Base-by-base conservation (phyloP, 2,888 invertebrate genomes). In the Adelphocoris suturalis region DNA sequence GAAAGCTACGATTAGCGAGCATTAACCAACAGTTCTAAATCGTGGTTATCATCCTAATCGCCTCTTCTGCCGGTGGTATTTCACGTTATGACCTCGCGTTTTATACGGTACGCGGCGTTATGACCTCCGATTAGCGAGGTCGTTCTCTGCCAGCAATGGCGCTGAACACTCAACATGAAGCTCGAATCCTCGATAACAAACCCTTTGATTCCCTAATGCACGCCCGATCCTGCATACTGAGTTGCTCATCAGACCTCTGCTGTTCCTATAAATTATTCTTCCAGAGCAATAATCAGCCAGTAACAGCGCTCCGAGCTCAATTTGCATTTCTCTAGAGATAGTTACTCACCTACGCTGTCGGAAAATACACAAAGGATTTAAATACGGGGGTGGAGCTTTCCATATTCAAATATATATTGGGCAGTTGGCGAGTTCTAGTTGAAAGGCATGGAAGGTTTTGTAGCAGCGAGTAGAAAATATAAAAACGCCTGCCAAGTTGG, bases 111-210 rank as follows among this genome's bases (percentile, higher is more conserved):
- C 61, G 19, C n/a, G 3, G 61, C 61, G 61, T 19, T 61, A 61
- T 61, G 61, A 19, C 19, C 61, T 19, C 61, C 61, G 19, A 61
- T 61, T 61, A 61, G 61, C n/a, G 61, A 61, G 61, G 61, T 61
- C 16, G 61, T 61, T 61, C n/a, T 61, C 61, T 19, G 19, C 19
- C 61, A 61, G 19, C 2, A 61, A 61, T n/a, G 61, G 61, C 61
- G 9, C n/a, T 19, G 19, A 1, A 1, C 11, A 19, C n/a, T 61
- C 9, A 61, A 61, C 61, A n/a, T 61, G 61, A 61, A n/a, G n/a
- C 61, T n/a, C 61, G 61, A 19, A 16, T n/a, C 16, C 61, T 19
- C 61, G 61, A 61, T 61, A 16, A n/a, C 9, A 0, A 61, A 61
- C 61, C n/a, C 16, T 61, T 19, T n/a, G 61, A 61, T n/a, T 61